Evolutionary conservation across 2,797 vertebrate genomes (phyloP).

Genomic region (Alcedo quadribrachys): DNA sequence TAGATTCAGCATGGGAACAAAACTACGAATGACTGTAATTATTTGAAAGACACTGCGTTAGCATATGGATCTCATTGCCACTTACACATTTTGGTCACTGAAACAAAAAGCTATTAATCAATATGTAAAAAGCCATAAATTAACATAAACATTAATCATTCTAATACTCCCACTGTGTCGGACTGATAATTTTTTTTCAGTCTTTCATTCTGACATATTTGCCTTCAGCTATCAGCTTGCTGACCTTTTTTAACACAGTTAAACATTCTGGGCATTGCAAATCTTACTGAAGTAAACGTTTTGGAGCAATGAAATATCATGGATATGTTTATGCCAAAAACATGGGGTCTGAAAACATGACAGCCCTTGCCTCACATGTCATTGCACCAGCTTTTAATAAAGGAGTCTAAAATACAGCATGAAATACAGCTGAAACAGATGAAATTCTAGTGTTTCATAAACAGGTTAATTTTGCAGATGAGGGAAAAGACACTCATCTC

Average conservation of each 20-base stretch:
- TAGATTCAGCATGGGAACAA: constrained; percentile 65
- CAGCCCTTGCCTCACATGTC: background rate
- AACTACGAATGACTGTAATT: constrained; percentile 62
- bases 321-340: background rate
- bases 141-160: constrained; percentile 79
- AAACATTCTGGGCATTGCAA: constrained; percentile 55
- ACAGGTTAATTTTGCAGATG: background rate
- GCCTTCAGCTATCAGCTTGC: constrained; percentile 70
- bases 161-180: constrained; percentile 73
- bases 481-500: background rate
- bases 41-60: constrained; percentile 69
- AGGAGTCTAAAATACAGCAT: background rate
- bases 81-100: constrained; percentile 72
- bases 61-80: constrained; percentile 81
- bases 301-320: constrained; percentile 28
- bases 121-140: constrained; percentile 76
- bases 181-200: constrained; percentile 69
- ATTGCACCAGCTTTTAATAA: background rate
- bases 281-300: constrained; percentile 57
- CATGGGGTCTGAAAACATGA: background rate
- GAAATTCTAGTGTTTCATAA: background rate
- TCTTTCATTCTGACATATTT: constrained; percentile 64
- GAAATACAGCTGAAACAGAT: constrained; percentile 1
- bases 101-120: constrained; percentile 79
- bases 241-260: constrained; percentile 47